A percentile compares a stretch with the other conserved stretches of the same genome.
Evolutionary conservation across 2,797 vertebrate genomes (phyloP).

Genomic region (Siniperca scherzeri): DNA sequence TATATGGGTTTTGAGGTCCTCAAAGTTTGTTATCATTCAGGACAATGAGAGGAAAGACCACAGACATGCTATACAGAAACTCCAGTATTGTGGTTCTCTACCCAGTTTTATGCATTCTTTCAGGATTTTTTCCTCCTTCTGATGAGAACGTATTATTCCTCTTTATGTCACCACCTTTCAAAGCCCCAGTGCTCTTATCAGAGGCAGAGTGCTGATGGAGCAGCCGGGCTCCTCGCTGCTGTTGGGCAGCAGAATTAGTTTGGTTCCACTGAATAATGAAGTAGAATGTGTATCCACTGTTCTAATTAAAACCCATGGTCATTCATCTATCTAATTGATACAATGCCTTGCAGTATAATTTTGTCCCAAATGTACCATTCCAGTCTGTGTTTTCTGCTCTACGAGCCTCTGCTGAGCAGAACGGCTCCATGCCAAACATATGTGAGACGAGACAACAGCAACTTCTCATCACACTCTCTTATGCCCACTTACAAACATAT

Average conservation of each 20-base stretch:
- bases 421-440: constrained; percentile 82
- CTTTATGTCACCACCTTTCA: constrained; percentile 70
- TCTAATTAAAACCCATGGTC: constrained; percentile 94
- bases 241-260: constrained; percentile 82
- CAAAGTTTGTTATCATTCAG: background rate
- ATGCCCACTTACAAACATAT: constrained; percentile 15
- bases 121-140: constrained; percentile 30
- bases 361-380: constrained; percentile 88
- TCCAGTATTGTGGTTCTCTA: constrained; percentile 8
- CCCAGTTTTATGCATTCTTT: constrained; percentile 22
- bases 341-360: constrained; percentile 92
- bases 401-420: constrained; percentile 84
- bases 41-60: constrained; percentile 3
- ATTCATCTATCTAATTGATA: constrained; percentile 97
- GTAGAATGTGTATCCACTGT: constrained; percentile 88
- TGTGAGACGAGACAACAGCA: constrained; percentile 80
- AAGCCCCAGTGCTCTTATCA: constrained; percentile 70
- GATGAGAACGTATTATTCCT: constrained; percentile 55
- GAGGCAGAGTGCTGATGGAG: constrained; percentile 84
- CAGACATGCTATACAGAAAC: background rate
- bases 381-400: constrained; percentile 68
- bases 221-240: constrained; percentile 70
- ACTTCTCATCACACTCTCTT: constrained; percentile 35
- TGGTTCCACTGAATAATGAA: constrained; percentile 89
- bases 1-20: constrained; percentile 2